These are phyloP conservation scores for Schlechtendalia chinensis DNA, from an alignment of 1,140 invertebrate genomes.

Conservation along the genomic window DNA sequence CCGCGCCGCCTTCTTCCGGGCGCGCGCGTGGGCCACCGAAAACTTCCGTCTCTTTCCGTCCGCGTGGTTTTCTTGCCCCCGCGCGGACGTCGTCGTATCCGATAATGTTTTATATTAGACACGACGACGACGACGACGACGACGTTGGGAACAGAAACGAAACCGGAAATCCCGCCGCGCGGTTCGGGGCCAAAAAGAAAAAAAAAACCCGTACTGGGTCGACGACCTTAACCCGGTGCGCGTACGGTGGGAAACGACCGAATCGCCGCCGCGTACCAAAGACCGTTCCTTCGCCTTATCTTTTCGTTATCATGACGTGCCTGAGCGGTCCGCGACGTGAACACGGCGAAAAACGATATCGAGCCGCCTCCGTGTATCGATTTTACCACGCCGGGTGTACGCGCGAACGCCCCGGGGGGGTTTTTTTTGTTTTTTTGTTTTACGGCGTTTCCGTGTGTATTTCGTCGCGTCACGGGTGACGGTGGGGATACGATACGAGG, in stretches of 20 bases:
- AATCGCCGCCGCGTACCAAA: background rate
- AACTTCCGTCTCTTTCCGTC: background rate
- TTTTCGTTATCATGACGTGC: no score
- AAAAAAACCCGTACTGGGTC: constrained; percentile 4
- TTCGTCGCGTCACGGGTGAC: no score
- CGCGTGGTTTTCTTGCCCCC: background rate
- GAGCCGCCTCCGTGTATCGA: background rate
- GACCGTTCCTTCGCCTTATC: no score
- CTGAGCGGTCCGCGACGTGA: no score
- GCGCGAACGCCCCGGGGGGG: no score
- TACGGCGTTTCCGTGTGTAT: no score
- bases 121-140: constrained; percentile 35
- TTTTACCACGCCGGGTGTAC: background rate
- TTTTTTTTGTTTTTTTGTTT: no score
- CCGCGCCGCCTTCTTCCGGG: constrained; percentile 34
- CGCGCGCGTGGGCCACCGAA: constrained; percentile 41
- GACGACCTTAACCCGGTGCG: background rate
- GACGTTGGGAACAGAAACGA: background rate
- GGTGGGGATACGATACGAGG: no score
- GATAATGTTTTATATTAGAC: background rate
- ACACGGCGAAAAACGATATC: background rate
- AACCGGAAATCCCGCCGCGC: constrained; percentile 19
- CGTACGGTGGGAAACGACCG: background rate
- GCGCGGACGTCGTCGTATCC: constrained; percentile 1
- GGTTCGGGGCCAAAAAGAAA: background rate